Conservation (phyloP, 1,140 invertebrate genomes). For the Brachystomella parvula region DNA sequence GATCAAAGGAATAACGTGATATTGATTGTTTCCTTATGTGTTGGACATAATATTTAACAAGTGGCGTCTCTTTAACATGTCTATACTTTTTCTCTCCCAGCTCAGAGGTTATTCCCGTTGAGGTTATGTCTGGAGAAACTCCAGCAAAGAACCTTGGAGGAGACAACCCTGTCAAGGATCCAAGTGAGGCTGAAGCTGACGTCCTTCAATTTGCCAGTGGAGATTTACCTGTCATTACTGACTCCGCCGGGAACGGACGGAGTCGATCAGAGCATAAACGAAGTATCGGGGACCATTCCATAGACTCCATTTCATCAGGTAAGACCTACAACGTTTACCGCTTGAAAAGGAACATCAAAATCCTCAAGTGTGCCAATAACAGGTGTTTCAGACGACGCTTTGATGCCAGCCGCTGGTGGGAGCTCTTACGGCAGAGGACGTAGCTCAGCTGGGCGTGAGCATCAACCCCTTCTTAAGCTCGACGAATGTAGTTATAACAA, state of each 20-base stretch:
- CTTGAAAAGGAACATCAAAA: background rate
- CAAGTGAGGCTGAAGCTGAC: background rate
- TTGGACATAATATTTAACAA: background rate
- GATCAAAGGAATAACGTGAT: background rate
- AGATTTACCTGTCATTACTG: background rate
- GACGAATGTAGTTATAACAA: slow-evolving; percentile 70
- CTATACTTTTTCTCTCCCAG: background rate
- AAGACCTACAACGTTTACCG: background rate
- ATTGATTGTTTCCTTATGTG: background rate
- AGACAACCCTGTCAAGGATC: slow-evolving; percentile 10
- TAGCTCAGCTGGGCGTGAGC: slow-evolving; percentile 71
- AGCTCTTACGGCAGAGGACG: slow-evolving; percentile 48
- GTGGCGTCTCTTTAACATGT: background rate
- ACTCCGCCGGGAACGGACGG: slow-evolving; percentile 6
- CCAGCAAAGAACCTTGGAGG: background rate
- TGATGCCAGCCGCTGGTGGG: slow-evolving; percentile 49
- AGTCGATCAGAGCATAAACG: background rate
- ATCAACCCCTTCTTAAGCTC: slow-evolving; percentile 74
- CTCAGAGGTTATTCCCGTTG: background rate
- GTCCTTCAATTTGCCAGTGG: background rate
- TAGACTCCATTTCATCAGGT: slow-evolving; percentile 24
- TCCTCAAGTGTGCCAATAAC: background rate
- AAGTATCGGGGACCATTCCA: slow-evolving; percentile 10
- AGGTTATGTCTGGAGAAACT: slow-evolving; percentile 20
- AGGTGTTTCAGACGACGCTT: slow-evolving; percentile 51